Evolutionary conservation across 1,140 invertebrate species (phyloP).

Genomic region (Fopius arisanus): DNA sequence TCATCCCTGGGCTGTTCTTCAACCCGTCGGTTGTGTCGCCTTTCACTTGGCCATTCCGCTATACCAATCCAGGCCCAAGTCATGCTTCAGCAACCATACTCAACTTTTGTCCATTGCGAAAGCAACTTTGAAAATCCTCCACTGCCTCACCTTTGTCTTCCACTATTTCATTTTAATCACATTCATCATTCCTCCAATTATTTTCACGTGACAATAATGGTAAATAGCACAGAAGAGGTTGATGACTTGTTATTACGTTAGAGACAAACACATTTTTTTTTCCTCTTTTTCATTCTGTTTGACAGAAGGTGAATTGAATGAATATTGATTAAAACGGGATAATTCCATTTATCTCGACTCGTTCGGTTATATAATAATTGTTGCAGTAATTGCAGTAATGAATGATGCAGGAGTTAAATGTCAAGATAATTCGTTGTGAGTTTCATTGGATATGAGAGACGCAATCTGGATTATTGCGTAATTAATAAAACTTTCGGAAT

Average conservation of each 20-base stretch:
- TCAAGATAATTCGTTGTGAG: too few species aligned
- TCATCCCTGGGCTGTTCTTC: neutral
- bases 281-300: neutral
- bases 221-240: neutral
- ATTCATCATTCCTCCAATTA: neutral
- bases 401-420: too few species aligned
- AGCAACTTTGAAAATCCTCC: slow-evolving; percentile 11
- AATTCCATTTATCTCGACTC: neutral
- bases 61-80: slow-evolving; percentile 43
- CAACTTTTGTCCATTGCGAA: slow-evolving; percentile 46
- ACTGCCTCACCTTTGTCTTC: neutral
- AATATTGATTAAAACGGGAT: neutral
- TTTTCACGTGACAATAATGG: neutral
- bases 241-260: neutral
- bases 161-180: neutral
- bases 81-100: slow-evolving; percentile 54
- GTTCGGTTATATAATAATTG: neutral
- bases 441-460: too few species aligned
- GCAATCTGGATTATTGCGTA: too few species aligned
- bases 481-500: too few species aligned
- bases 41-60: slow-evolving; percentile 58
- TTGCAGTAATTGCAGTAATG: too few species aligned
- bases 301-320: neutral
- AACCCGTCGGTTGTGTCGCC: slow-evolving; percentile 40
- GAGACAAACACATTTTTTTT: neutral